A percentile compares a stretch with the other conserved stretches of the same genome.
These are phyloP conservation scores for Anisognathus igniventris DNA, from an alignment of 2,797 vertebrate species.

Conservation along the genomic window DNA sequence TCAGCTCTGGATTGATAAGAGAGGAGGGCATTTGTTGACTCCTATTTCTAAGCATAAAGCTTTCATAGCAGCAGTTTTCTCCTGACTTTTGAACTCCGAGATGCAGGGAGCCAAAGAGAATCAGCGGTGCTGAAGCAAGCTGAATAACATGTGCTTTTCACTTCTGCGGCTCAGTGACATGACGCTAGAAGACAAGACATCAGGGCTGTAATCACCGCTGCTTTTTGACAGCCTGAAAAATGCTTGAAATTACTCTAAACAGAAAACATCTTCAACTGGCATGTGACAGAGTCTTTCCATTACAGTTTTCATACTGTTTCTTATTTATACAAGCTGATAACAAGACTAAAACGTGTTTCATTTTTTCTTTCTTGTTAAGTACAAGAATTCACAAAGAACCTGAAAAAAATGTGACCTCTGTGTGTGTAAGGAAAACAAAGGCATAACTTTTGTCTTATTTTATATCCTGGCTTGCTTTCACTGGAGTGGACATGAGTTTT, in stretches of 20 bases:
- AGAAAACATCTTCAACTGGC: background rate
- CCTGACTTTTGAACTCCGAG: background rate
- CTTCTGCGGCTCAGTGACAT: background rate
- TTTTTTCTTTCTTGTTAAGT: background rate
- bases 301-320: background rate
- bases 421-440: background rate
- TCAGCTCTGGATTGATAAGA: background rate
- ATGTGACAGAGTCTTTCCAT: background rate
- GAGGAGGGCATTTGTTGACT: background rate
- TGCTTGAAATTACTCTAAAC: background rate
- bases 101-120: background rate
- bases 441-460: background rate
- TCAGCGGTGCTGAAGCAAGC: background rate
- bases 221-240: slow-evolving; percentile 1
- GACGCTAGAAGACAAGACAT: background rate
- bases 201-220: background rate
- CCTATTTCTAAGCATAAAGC: background rate
- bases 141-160: background rate
- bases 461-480: background rate
- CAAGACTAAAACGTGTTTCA: background rate
- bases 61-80: background rate
- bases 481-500: background rate
- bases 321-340: background rate
- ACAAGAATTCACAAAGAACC: background rate
- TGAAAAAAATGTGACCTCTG: background rate